Base-by-base conservation (phyloP, 2,797 vertebrate genomes). In the Protosalanx chinensis region DNA sequence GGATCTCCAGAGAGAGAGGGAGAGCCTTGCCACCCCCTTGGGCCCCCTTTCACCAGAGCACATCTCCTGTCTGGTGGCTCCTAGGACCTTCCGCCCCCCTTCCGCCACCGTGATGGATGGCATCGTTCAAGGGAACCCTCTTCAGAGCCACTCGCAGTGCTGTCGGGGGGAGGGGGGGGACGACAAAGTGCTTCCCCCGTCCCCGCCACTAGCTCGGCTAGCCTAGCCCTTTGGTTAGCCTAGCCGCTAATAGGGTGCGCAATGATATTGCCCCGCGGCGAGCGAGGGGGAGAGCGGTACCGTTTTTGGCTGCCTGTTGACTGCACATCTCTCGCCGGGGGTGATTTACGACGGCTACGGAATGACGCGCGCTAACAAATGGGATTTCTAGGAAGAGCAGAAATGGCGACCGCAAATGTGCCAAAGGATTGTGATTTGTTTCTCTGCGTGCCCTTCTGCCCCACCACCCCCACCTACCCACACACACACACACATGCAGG, bases 31-130 rank as follows among this genome's bases (percentile, higher is more conserved):
- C 30, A 8, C 18, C 3, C 32, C 33, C 62, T 10, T 6, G 1
- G 5, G 27, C 29, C n/a, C 18, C 16, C 56, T 33, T 59, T 6
- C 12, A n/a, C 58, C 60, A 46, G 2, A 7, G 23, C 10, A 12
- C 58, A 6, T 20, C 56, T 70, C 12, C 30, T 41, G 37, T 41
- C 37, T 41, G 37, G 8, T 8, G 8, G 37, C 37, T 41, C 35
- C 6, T 37, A 37, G 35, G 5, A 37, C 4, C 29, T n/a, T 16
- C 46, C 46, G 3, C 30, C n/a, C 53, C 49, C 18, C 12, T n/a
- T 5, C 10, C 4, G 15, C 29, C 5, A 18, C 29, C 20, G 23
- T 68, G 72, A 73, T 73, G 72, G 72, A 73, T 73, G 72, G 59
- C 20, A 49, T 68, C 46, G 51, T 73, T 73, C 64, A 73, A 57